Conservation (phyloP, 53 echinoderm and acorn worm species). For the Glandiceps talaboti region DNA sequence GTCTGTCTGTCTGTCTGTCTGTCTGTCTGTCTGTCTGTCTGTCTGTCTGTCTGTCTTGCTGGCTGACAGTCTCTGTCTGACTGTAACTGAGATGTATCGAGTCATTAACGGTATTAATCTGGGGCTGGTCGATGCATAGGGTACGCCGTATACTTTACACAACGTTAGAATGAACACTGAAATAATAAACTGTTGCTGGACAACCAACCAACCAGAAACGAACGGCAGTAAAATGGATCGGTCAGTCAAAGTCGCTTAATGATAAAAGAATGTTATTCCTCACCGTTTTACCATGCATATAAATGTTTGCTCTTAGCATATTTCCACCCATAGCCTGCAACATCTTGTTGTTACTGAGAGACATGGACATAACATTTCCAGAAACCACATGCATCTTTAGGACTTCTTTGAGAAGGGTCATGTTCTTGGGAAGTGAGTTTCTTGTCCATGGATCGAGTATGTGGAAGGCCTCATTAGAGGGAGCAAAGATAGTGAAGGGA, state of each 20-base stretch:
- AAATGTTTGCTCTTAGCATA: slow-evolving; percentile 28
- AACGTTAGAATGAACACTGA: too few species aligned
- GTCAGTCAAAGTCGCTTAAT: slow-evolving; percentile 9
- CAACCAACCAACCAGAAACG: too few species aligned
- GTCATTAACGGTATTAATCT: too few species aligned
- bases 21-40: background rate
- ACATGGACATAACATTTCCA: slow-evolving; percentile 7
- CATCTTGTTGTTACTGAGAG: slow-evolving; percentile 18
- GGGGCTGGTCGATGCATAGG: too few species aligned
- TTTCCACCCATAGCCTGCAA: slow-evolving; percentile 9
- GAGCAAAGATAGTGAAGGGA: slow-evolving; percentile 31
- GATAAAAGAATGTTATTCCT: background rate
- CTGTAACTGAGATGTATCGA: too few species aligned
- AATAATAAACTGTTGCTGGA: too few species aligned
- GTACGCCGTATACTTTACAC: too few species aligned
- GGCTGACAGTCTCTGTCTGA: too few species aligned
- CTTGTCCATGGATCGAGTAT: slow-evolving; percentile 18
- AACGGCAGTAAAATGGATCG: too few species aligned
- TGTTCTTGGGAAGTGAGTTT: slow-evolving; percentile 22
- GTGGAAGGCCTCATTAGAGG: slow-evolving; percentile 24
- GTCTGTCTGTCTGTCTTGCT: background rate
- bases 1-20: background rate
- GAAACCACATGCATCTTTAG: slow-evolving; percentile 26
- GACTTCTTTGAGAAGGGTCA: slow-evolving; percentile 20
- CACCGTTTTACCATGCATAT: slow-evolving; percentile 7